phyloP scores from a whole-genome alignment of 1,140 invertebrate genomes.

The Brachionus calyciflorus region DNA sequence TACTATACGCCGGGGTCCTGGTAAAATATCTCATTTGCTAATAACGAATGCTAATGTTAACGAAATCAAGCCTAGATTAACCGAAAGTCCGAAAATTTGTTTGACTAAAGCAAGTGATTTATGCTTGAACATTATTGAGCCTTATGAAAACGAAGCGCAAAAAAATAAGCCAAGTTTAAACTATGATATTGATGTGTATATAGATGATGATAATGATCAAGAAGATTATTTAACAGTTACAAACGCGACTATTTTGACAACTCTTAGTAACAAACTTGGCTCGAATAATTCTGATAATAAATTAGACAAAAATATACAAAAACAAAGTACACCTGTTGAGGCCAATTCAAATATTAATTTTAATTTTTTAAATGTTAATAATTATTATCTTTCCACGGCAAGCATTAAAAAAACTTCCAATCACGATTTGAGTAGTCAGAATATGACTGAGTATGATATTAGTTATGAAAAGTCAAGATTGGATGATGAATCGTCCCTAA shows the following conservation, averaged over 20 bases:
- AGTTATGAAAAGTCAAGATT: slow-evolving; percentile 12
- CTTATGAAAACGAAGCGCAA: neutral
- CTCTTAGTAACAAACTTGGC: neutral
- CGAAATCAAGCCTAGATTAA: neutral
- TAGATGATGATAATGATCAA: slow-evolving; percentile 27
- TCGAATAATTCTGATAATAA: neutral
- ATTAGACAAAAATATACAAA: neutral
- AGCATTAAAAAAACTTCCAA: slow-evolving; percentile 31
- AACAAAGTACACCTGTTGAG: slow-evolving; percentile 23
- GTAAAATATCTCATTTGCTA: slow-evolving; percentile 69
- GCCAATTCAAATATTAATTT: neutral
- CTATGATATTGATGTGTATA: slow-evolving; percentile 19
- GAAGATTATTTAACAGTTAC: slow-evolving; percentile 31
- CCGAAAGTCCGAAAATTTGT: slow-evolving; percentile 29
- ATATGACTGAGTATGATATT: slow-evolving; percentile 4
- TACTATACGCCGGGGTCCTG: slow-evolving; percentile 70
- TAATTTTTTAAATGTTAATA: slow-evolving; percentile 23
- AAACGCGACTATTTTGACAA: slow-evolving; percentile 13
- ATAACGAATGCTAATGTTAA: slow-evolving; percentile 1
- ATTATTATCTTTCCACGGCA: neutral
- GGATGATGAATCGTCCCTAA: slow-evolving; percentile 31
- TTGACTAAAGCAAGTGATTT: neutral
- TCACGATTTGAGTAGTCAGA: slow-evolving; percentile 29
- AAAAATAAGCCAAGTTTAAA: neutral
- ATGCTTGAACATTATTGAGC: neutral